phyloP scores from a whole-genome alignment of 2,888 invertebrate genomes.

The Bellardia bayeri region DNA sequence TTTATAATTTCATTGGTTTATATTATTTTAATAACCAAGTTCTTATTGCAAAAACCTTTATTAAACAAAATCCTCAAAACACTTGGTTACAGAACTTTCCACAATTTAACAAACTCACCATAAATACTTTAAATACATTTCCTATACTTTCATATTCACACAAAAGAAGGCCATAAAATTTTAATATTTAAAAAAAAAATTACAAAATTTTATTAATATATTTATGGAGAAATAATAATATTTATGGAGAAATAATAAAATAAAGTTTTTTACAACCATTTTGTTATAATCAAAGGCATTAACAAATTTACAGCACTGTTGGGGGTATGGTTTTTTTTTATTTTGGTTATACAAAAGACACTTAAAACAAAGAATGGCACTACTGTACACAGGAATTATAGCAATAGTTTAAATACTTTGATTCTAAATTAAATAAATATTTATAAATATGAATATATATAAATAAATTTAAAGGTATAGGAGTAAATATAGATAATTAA shows the following conservation, averaged over 20 bases:
- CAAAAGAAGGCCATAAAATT: background rate
- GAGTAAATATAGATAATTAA: background rate
- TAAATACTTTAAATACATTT: background rate
- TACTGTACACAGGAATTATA: constrained; percentile 41
- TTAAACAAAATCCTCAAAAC: no score
- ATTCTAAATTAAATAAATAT: constrained; percentile 21
- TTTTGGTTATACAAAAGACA: constrained; percentile 33
- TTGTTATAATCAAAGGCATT: constrained; percentile 45
- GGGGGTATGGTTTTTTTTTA: background rate
- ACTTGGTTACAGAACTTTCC: background rate
- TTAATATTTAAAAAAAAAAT: constrained; percentile 20
- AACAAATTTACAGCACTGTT: constrained; percentile 52
- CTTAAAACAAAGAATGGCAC: constrained; percentile 52
- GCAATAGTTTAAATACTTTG: background rate
- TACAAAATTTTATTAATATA: constrained; percentile 22
- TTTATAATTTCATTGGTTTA: no score
- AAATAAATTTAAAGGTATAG: background rate
- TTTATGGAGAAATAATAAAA: constrained; percentile 4
- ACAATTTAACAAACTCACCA: background rate
- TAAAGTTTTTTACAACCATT: constrained; percentile 10
- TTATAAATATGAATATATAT: background rate
- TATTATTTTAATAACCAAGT: no score
- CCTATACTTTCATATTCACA: background rate
- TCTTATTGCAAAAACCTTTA: no score
- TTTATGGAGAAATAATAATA: constrained; percentile 7